These are phyloP conservation scores for Rhinophrynus dorsalis DNA, from an alignment of 2,797 vertebrate genomes.

Conservation along the genomic window DNA sequence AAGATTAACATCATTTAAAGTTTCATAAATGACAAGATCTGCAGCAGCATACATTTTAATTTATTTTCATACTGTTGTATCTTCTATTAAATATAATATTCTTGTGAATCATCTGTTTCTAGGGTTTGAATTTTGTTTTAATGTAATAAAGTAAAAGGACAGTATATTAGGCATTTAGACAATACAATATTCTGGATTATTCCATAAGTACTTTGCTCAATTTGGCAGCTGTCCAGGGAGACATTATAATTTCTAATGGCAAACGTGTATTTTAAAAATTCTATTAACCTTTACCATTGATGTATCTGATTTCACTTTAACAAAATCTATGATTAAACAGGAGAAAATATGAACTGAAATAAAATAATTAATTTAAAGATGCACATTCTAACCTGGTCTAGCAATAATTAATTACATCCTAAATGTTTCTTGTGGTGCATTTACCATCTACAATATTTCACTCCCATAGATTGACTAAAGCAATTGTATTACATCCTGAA, in stretches of 20 bases:
- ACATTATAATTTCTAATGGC: slow-evolving; percentile 37
- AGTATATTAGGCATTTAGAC: slow-evolving; percentile 4
- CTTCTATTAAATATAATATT: too few relatives aligned
- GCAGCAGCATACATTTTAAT: too few relatives aligned
- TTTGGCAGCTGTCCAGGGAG: slow-evolving; percentile 33
- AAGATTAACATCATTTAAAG: too few relatives aligned
- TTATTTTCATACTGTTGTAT: too few relatives aligned
- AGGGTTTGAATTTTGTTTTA: too few relatives aligned
- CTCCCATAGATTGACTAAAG: not conserved
- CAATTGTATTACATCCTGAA: not conserved
- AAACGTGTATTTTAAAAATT: slow-evolving; percentile 31
- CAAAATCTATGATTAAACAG: slow-evolving; percentile 31
- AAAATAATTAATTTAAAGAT: slow-evolving; percentile 10
- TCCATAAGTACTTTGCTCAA: slow-evolving; percentile 20
- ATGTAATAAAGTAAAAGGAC: not conserved
- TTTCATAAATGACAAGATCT: too few relatives aligned
- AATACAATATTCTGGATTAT: not conserved
- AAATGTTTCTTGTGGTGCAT: not conserved
- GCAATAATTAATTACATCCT: not conserved
- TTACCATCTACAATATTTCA: not conserved
- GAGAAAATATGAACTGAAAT: not conserved
- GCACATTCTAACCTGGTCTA: not conserved
- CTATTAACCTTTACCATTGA: slow-evolving; percentile 42
- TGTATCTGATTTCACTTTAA: slow-evolving; percentile 19
- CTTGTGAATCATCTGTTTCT: too few relatives aligned